Evolutionary conservation across 1,140 invertebrate species (phyloP), one percentile per base, ranked within the genome.

Genomic region (Danaus plexippus): DNA sequence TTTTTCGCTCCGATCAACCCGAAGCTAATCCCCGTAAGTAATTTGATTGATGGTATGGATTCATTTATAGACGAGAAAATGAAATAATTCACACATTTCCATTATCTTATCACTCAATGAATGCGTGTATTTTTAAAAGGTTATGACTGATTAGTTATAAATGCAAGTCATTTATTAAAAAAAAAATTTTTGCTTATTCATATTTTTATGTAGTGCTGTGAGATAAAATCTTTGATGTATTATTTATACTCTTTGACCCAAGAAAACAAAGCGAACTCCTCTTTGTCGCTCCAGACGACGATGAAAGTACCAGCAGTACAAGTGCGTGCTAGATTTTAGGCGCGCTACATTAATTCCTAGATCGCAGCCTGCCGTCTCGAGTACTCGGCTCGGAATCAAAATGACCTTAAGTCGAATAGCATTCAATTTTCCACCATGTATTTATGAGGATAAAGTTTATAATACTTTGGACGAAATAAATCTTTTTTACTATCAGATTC

Each of bases 311-410:
- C 71, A 70, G 71, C 66, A 66, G 61, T 57, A 59, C 45, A 58
- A 64, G 71, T 77, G 75, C 75, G 77, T 80, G 72, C 69, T 64
- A 65, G 66, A 71, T 77, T 77, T 80, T 75, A 77, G 73, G 69
- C 66, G 73, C 67, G 72, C 65, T 60, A 71, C 77, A 80, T 80
- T 80, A 77, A 78, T 78, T 78, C 70, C 73, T 75, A 77, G 77
- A 74, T 75, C 69, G 67, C 73, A 71, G 73, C 75, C 77, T 75
- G 77, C 73, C 75, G 77, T 80, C 77, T 80, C 75, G 72, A 80
- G 77, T 71, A 66, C 47, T 22, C 18, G 6, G 32, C 53, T 43
- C 53, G 51, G 12, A 43, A 50, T n/a, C 11, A 50, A 59, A 73
- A 66, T 7, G 62, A 42, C 61, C 22, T 4, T 51, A 72, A 59